These are phyloP conservation scores for Smutsia gigantea DNA, from an alignment of 2,797 vertebrate species.

Conservation along the genomic window DNA sequence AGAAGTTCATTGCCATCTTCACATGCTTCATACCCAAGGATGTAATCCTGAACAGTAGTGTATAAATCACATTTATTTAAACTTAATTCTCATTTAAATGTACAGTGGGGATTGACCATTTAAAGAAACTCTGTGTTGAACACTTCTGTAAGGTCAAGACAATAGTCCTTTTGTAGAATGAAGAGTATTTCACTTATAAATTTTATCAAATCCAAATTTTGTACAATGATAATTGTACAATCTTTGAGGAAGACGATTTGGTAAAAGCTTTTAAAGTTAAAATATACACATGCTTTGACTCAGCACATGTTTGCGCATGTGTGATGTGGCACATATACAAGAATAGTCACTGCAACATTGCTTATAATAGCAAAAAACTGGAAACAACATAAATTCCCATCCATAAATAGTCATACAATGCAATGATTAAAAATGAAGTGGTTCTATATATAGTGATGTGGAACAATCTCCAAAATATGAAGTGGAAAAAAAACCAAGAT, in stretches of 20 bases:
- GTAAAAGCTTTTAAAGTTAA: background rate
- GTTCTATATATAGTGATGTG: background rate
- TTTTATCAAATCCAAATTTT: constrained; percentile 12
- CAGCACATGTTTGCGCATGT: background rate
- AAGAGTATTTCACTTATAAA: background rate
- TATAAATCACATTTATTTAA: constrained; percentile 40
- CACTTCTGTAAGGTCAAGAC: background rate
- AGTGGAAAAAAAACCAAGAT: background rate
- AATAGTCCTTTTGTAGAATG: background rate
- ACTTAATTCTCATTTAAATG: constrained; percentile 6
- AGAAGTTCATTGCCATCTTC: constrained; percentile 36
- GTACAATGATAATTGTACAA: background rate
- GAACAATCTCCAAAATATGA: background rate
- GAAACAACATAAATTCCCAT: background rate
- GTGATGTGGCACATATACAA: background rate
- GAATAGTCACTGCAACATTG: background rate
- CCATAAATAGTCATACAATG: background rate
- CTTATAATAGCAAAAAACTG: constrained; percentile 8
- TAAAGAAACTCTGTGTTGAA: background rate
- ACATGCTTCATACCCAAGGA: background rate
- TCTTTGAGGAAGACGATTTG: background rate
- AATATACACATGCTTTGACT: background rate
- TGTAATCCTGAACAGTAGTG: background rate
- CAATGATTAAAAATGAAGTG: background rate
- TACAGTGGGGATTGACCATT: background rate